Base-by-base conservation (phyloP, 2,113 vertebrate genomes). In the Boleophthalmus pectinirostris region DNA sequence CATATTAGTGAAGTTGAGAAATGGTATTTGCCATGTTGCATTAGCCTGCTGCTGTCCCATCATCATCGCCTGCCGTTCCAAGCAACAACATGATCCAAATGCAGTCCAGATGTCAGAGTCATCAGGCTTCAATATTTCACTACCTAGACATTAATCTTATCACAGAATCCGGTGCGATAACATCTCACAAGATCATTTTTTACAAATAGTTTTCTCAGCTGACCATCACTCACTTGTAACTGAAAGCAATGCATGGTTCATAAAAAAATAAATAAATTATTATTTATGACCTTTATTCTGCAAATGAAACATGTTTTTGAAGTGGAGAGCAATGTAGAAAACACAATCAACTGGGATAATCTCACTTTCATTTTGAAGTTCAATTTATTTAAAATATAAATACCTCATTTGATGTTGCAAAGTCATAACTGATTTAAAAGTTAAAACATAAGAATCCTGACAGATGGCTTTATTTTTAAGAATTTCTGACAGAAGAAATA, bases 81-180 rank as follows among this genome's bases (percentile, higher is more conserved):
- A 81, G 87, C 85, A 87, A 91, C 78, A 92, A 94, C 92, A 90
- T 21, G 77, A 89, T 78, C 90, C 85, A 93, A 94, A 94, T 89
- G 70, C 75, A 64, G 78, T 91, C 94, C 94, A 94, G 93, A 94
- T 94, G 93, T 87, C 85, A 81, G 72, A 75, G 72, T 78, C 89
- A 88, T 90, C 85, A 77, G 87, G 89, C 77, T 81, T 85, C 85
- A 82, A 89, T 92, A 92, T 89, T 90, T 93, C 86, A 90, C 90
- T 83, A 78, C 83, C 78, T 73, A 84, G 72, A 77, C 88, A 91
- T 92, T 91, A 88, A 92, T 92, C 88, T 91, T 88, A 84, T 83
- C 89, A 89, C 74, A 85, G 90, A 93, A 90, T 86, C 85, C 89
- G 69, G 64, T 80, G 51, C 74, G 93, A 94, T 93, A 93, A 93